Percentiles rank a stretch among this genome's conserved stretches.
phyloP scores from a whole-genome alignment of 2,797 vertebrate genomes.

The Amblyraja radiata region DNA sequence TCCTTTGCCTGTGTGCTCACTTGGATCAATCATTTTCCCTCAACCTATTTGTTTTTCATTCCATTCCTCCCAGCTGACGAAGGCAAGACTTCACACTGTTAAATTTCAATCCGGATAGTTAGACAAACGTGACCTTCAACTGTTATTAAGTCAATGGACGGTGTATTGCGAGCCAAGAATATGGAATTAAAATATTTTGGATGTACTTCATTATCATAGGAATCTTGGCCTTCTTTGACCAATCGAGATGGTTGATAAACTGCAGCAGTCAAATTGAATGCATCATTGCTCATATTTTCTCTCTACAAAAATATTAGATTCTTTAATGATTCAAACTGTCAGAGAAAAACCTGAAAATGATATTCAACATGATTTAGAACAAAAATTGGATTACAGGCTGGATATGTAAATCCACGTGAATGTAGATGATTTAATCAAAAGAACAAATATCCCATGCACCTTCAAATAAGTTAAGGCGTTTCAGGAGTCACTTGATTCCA shows the following conservation, averaged over 20 bases:
- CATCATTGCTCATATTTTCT: background rate
- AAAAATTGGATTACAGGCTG: background rate
- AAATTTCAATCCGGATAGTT: background rate
- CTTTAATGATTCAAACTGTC: background rate
- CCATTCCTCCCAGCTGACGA: background rate
- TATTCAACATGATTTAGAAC: background rate
- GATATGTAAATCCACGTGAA: background rate
- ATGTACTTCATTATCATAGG: background rate
- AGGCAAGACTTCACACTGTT: background rate
- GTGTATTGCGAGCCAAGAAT: background rate
- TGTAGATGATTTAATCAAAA: constrained; percentile 20
- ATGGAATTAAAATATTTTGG: background rate
- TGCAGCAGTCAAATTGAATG: background rate
- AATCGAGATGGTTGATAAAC: background rate
- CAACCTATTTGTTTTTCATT: background rate
- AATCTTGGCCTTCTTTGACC: background rate
- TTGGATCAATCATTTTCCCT: background rate
- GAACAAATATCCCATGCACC: background rate
- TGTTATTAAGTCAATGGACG: background rate
- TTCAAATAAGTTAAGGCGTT: background rate
- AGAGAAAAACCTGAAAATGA: background rate
- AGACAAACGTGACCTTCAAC: background rate
- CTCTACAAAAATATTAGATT: background rate
- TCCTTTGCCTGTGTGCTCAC: too few species aligned
- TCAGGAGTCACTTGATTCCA: constrained; percentile 6